Conservation (phyloP, 2,888 invertebrate genomes). For the Altica lythri region DNA sequence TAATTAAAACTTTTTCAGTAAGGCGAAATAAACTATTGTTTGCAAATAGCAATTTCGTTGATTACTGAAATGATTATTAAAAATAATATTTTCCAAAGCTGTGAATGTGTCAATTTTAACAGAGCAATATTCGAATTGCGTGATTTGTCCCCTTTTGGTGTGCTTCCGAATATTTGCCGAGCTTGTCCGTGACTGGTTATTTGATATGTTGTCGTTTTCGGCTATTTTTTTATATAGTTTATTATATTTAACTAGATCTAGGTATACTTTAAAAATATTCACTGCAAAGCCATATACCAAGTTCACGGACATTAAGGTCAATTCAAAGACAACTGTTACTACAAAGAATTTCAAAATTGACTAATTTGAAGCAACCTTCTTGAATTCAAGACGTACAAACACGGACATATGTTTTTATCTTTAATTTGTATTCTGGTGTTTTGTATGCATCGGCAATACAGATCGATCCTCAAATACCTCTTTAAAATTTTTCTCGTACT, state of each 20-base stretch:
- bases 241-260: conserved; percentile 17
- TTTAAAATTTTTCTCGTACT: too few relatives aligned
- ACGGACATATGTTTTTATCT: conserved; percentile 21
- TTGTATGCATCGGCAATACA: conserved; percentile 46
- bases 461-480: conserved; percentile 30
- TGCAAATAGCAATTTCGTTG: too few relatives aligned
- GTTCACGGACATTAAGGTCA: conserved; percentile 42
- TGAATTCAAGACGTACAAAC: conserved; percentile 28
- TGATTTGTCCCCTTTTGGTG: too few relatives aligned
- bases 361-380: conserved; percentile 10
- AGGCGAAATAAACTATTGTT: too few relatives aligned
- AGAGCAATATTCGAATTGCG: too few relatives aligned
- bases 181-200: conserved; percentile 53
- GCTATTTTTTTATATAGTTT: conserved; percentile 13
- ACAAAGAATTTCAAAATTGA: conserved; percentile 7
- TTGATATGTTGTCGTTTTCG: conserved; percentile 52
- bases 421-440: conserved; percentile 29
- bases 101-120: too few relatives aligned
- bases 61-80: too few relatives aligned
- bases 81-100: too few relatives aligned
- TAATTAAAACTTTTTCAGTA: too few relatives aligned
- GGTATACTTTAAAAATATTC: conserved; percentile 13
- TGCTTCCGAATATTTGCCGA: conserved; percentile 42
- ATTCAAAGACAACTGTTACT: conserved; percentile 4
- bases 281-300: conserved; percentile 42